Base-by-base conservation (phyloP, 2,888 invertebrate species). In the Barypeithes pellucidus region DNA sequence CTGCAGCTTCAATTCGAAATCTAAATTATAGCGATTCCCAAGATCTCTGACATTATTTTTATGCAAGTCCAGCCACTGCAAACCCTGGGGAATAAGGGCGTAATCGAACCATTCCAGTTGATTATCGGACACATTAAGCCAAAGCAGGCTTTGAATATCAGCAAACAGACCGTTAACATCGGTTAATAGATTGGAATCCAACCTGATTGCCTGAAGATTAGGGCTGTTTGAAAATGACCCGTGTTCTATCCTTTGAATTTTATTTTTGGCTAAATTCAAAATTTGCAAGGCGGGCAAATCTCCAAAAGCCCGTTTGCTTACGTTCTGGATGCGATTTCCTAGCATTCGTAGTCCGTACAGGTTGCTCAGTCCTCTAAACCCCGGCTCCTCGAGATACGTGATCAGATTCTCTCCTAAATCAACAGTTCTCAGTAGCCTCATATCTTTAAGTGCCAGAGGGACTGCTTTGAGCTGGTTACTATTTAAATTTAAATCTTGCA, bases 321-420 rank as follows among this genome's bases (percentile, higher is more conserved):
- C 92, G 83, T 93, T 95, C 82, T 91, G 91, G 81, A 95, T 90
- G 86, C 93, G 92, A 87, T 98, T 98, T 77, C 95, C 95, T 81
- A 97, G 95, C 83, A 98, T 88, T 75, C 96, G 91, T 77, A 98
- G 88, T 16, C 95, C 95, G 84, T 95, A 95, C 71, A 98, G 90
- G 84, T 94, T 95, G 78, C 91, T 91, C 88, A 98, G 90, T 54
- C 95, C 95, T 76, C 92, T 90, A 85, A 97, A 95, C 61, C 94
- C 93, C 9, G 93, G 91, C 79, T 94, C 92, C 79, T 94, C 94
- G 73, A 98, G 87, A 70, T 90, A 90, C 68, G 91, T 90, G 84
- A 99, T 94, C 84, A 91, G 90, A 88, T 98, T 98, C 87, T 97
- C 96, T 70, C 96, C 96, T 79, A 98, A 89, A 87, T 97, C 96